These are phyloP conservation scores for Pecten maximus DNA, from an alignment of 2,888 invertebrate species.

Conservation along the genomic window DNA sequence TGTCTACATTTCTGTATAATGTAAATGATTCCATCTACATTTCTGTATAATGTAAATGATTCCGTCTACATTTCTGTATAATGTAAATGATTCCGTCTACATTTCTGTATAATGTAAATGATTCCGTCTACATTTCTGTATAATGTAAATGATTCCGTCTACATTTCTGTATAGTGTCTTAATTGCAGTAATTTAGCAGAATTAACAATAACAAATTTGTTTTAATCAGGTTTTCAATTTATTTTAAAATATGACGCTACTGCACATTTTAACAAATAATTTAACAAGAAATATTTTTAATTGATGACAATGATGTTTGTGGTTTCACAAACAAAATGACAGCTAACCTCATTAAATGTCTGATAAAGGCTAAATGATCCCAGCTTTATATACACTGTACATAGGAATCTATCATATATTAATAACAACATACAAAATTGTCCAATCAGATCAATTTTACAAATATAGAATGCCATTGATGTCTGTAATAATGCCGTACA, in stretches of 20 bases:
- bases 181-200: no score
- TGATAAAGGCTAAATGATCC: background rate
- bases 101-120: no score
- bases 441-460: background rate
- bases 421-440: background rate
- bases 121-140: no score
- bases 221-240: background rate
- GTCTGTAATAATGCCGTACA: no score
- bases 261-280: slow-evolving; percentile 13
- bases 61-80: no score
- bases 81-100: no score
- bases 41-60: no score
- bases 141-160: no score
- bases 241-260: background rate
- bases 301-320: background rate
- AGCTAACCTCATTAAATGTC: background rate
- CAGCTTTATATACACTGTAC: background rate
- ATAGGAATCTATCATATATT: background rate
- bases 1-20: no score
- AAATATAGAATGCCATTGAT: background rate
- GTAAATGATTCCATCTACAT: no score
- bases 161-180: no score
- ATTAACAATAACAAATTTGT: no score
- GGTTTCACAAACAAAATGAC: background rate
- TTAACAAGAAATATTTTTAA: background rate